Evolutionary conservation across 2,797 vertebrate genomes (phyloP).

Genomic region (Hippoglossus hippoglossus): DNA sequence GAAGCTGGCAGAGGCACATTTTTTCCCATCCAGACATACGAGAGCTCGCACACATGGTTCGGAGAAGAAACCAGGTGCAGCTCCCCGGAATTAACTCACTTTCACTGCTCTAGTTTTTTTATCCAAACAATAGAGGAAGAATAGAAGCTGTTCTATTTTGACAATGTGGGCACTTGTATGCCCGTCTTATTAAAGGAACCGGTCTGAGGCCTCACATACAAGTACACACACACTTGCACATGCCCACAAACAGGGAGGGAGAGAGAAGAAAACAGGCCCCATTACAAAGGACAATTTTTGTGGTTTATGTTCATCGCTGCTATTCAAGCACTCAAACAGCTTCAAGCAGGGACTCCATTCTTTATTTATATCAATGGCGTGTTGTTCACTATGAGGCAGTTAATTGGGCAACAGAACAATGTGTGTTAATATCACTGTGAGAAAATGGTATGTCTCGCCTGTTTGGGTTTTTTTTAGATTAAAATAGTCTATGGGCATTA

Average conservation of each 20-base stretch:
- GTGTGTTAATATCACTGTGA: constrained; percentile 22
- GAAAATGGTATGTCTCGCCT: constrained; percentile 1
- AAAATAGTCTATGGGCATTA: constrained; percentile 16
- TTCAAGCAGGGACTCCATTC: constrained; percentile 38
- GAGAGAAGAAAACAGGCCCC: constrained; percentile 10
- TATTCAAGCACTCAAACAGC: constrained; percentile 42
- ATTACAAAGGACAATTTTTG: constrained; percentile 49
- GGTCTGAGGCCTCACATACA: constrained; percentile 29
- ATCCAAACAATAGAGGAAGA: constrained; percentile 77
- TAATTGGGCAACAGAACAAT: constrained; percentile 41
- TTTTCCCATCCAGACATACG: constrained; percentile 48
- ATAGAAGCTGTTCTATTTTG: constrained; percentile 73
- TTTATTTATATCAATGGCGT: constrained; percentile 59
- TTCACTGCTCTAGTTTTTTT: constrained; percentile 75
- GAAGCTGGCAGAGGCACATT: constrained; percentile 61
- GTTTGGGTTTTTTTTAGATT: neutral
- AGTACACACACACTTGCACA: constrained; percentile 8
- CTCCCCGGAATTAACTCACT: constrained; percentile 76
- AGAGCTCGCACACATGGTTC: constrained; percentile 68
- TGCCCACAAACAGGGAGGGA: constrained; percentile 21
- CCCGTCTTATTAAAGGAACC: constrained; percentile 50
- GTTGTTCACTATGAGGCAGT: constrained; percentile 35
- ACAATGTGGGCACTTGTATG: constrained; percentile 66
- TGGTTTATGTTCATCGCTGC: constrained; percentile 49
- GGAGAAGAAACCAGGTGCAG: constrained; percentile 76